A percentile compares a stretch with the other conserved stretches of the same genome.
These are phyloP conservation scores for Dichetophora obliterata DNA, from an alignment of 2,888 invertebrate species.

Conservation along the genomic window DNA sequence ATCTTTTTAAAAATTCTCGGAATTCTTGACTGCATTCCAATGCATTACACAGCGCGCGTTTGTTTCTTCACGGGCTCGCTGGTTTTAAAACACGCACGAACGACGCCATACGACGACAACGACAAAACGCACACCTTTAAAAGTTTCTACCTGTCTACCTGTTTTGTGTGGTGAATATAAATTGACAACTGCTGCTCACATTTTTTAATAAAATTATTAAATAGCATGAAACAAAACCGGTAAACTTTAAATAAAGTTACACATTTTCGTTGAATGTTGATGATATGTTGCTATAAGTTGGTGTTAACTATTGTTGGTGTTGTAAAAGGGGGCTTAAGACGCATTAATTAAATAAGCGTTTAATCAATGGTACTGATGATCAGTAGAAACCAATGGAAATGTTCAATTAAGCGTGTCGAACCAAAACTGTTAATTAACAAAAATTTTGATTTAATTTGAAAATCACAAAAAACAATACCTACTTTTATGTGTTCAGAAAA, in stretches of 20 bases:
- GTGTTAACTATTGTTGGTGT: conserved; percentile 36
- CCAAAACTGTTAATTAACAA: too few species aligned
- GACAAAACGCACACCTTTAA: conserved; percentile 21
- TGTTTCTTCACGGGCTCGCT: background rate
- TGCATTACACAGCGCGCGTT: conserved; percentile 49
- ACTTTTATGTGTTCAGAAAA: too few species aligned
- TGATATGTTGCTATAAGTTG: conserved; percentile 40
- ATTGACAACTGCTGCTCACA: conserved; percentile 15
- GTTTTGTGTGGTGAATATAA: background rate
- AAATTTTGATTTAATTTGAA: too few species aligned
- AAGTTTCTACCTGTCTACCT: conserved; percentile 4
- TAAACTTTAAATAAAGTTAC: conserved; percentile 52
- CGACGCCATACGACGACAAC: background rate
- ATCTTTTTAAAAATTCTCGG: conserved; percentile 58
- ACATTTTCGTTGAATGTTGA: background rate
- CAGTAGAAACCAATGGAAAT: too few species aligned
- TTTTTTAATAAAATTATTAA: conserved; percentile 51
- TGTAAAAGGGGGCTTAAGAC: background rate
- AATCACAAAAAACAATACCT: too few species aligned
- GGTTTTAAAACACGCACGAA: background rate
- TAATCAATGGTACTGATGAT: too few species aligned
- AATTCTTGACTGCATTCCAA: conserved; percentile 63
- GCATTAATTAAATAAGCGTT: too few species aligned
- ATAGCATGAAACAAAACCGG: conserved; percentile 58
- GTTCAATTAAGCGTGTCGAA: too few species aligned